Conservation (phyloP, 1,140 invertebrate genomes). For the Hyphantria cunea region DNA sequence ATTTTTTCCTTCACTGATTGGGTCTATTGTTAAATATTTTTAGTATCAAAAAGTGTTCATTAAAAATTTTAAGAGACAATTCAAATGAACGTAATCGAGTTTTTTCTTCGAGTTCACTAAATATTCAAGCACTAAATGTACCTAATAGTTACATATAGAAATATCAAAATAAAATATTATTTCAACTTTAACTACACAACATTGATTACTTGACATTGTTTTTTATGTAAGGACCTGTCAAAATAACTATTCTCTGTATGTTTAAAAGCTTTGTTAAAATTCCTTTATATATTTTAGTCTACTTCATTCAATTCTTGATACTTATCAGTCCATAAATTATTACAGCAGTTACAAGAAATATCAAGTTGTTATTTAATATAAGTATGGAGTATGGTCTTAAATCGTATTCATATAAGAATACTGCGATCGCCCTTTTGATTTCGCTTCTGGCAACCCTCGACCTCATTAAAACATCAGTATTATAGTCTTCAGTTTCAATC, state of each 20-base stretch:
- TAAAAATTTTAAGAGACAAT: constrained; percentile 41
- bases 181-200: too few relatives aligned
- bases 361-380: neutral
- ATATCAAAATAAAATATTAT: too few relatives aligned
- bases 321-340: neutral
- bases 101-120: too few relatives aligned
- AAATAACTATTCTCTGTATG: too few relatives aligned
- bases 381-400: neutral
- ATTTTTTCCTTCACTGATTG: constrained; percentile 62
- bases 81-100: neutral
- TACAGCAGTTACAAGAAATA: neutral
- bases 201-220: too few relatives aligned
- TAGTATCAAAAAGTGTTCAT: constrained; percentile 59
- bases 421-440: neutral
- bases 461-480: constrained; percentile 23
- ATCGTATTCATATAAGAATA: neutral
- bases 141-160: too few relatives aligned
- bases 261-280: too few relatives aligned
- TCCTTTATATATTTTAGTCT: neutral
- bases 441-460: neutral
- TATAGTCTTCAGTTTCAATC: constrained; percentile 19
- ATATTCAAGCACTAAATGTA: too few relatives aligned
- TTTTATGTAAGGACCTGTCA: too few relatives aligned
- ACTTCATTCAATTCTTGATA: neutral
- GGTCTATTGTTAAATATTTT: constrained; percentile 59